phyloP scores from a whole-genome alignment of 1,140 invertebrate species.

The Pogonomyrmex barbatus region DNA sequence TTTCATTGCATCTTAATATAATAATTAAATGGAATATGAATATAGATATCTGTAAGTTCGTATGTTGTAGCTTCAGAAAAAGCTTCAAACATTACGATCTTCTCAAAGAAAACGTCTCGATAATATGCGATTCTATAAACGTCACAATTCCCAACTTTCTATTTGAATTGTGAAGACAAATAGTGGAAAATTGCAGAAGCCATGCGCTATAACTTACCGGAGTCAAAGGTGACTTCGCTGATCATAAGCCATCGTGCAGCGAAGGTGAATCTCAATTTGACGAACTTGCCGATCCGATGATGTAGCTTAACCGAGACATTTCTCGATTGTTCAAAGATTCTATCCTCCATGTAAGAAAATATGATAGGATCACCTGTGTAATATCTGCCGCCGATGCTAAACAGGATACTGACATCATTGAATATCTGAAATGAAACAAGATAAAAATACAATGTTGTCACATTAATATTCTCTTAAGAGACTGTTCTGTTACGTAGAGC shows the following conservation, averaged over 20 bases:
- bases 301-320: conserved; percentile 89
- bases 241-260: conserved; percentile 90
- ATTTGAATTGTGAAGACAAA: neutral
- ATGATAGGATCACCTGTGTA: conserved; percentile 89
- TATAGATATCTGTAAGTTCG: neutral
- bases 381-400: conserved; percentile 90
- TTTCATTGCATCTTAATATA: neutral
- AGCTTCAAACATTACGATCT: neutral
- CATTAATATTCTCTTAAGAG: neutral
- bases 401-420: conserved; percentile 88
- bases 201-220: conserved; percentile 83
- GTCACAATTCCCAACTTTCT: conserved; percentile 25
- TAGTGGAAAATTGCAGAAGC: neutral
- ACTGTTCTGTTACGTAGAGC: neutral
- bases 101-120: neutral
- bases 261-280: conserved; percentile 89
- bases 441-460: conserved; percentile 25
- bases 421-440: conserved; percentile 85
- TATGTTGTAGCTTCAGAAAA: neutral
- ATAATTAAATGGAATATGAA: neutral
- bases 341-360: conserved; percentile 88
- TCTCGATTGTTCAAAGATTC: conserved; percentile 89
- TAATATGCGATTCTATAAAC: conserved; percentile 5
- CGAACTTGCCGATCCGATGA: conserved; percentile 88
- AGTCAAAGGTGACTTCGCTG: conserved; percentile 89